phyloP scores from a whole-genome alignment of 2,888 invertebrate species.

The Dromius quadrimaculatus region DNA sequence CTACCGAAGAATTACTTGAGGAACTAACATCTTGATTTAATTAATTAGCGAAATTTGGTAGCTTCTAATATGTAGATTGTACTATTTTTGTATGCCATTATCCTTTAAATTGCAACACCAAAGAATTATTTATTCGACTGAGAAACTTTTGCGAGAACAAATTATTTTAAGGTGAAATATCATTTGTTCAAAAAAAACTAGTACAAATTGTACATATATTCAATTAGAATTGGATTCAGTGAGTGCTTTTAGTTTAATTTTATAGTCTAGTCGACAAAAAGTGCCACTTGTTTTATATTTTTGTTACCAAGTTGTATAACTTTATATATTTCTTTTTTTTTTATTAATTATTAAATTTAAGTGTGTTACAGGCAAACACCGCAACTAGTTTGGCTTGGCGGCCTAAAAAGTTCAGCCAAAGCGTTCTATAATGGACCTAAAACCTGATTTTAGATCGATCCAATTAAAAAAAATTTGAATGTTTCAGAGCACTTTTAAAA shows the following conservation, averaged over 20 bases:
- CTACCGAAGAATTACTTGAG: constrained; percentile 83
- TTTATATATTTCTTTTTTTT: constrained; percentile 24
- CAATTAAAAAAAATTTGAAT: too few relatives aligned
- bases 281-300: constrained; percentile 41
- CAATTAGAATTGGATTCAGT: background rate
- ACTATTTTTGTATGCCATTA: constrained; percentile 46
- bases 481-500: too few relatives aligned
- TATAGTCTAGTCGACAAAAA: constrained; percentile 42
- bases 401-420: too few relatives aligned
- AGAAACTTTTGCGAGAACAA: constrained; percentile 32
- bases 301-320: constrained; percentile 30
- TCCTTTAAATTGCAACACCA: constrained; percentile 35
- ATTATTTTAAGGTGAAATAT: constrained; percentile 13
- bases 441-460: too few relatives aligned
- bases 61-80: constrained; percentile 44
- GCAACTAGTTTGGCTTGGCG: too few relatives aligned
- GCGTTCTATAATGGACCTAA: too few relatives aligned
- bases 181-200: background rate
- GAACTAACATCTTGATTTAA: constrained; percentile 72
- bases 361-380: constrained; percentile 1
- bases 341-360: constrained; percentile 33
- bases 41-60: constrained; percentile 40
- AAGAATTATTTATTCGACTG: constrained; percentile 23
- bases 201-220: constrained; percentile 21
- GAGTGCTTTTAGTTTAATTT: constrained; percentile 22